Base-by-base conservation (phyloP, 2,797 vertebrate genomes). In the Artibeus lituratus region DNA sequence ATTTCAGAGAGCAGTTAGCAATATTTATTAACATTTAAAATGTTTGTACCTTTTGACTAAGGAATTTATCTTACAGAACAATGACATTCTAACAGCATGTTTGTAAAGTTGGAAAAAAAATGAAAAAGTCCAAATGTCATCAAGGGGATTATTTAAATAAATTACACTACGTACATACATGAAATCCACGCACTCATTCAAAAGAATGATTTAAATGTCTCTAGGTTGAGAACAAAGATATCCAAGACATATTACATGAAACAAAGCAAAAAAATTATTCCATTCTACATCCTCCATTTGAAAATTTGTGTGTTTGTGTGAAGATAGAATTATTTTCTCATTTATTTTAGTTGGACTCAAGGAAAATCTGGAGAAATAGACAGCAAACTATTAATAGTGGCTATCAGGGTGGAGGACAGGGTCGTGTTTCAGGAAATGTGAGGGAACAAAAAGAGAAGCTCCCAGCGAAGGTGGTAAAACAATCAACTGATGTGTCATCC, bases 21-120 rank as follows among this genome's bases (percentile, higher is more conserved):
- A 84, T 37, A 91, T 21, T 35, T 77, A 95, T 80, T 93, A 96
- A 90, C 77, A 87, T 90, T 93, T 96, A 9, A 89, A 96, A 69
- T 67, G n/a, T 35, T 95, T 88, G 86, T 85, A 86, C 78, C 55
- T 97, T 97, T 78, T 96, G 47, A 87, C 42, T 70, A 88, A 80
- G 7, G 55, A 95, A 59, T 90, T 73, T 78, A 70, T 82, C 82
- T 94, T 73, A 80, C 7, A 94, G 69, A 96, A 91, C 67, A 89
- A 90, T 77, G 77, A 81, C 44, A 92, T 91, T 83, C 53, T 69
- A 94, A 85, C 2, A 93, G 57, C n/a, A 84, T 47, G 44, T 62
- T 55, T 81, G 42, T 74, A 90, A 90, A 90, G 18, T 9, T 95
- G 32, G 16, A 78, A 42, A 42, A 65, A 94, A 90, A 72, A 81